Conservation (phyloP, 2,888 invertebrate species). For the Penaeus monodon region DNA sequence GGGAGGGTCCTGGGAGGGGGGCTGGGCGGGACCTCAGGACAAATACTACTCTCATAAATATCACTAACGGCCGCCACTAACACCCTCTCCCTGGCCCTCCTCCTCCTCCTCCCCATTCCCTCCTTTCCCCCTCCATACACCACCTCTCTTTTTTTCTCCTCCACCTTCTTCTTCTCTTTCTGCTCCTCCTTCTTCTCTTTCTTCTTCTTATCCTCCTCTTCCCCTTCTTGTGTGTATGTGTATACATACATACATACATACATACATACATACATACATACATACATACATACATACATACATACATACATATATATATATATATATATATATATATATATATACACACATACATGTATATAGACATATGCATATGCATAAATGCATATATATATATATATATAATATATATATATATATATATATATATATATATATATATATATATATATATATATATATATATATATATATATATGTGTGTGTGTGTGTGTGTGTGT, state of each 20-base stretch:
- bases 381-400: not conserved
- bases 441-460: constrained; percentile 1
- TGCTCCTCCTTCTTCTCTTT: too few species aligned
- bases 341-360: not conserved
- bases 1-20: too few species aligned
- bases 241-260: not conserved
- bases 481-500: too few species aligned
- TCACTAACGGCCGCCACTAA: too few species aligned
- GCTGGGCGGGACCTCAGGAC: too few species aligned
- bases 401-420: not conserved
- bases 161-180: too few species aligned
- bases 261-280: not conserved
- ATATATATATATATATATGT: not conserved
- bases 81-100: too few species aligned
- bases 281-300: not conserved
- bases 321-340: not conserved
- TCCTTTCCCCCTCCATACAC: too few species aligned
- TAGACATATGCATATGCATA: not conserved
- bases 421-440: not conserved
- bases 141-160: too few species aligned
- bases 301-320: not conserved
- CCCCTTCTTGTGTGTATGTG: not conserved
- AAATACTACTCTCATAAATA: too few species aligned
- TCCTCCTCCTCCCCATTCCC: too few species aligned
- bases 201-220: not conserved